phyloP scores from a whole-genome alignment of 1,140 invertebrate genomes.

The Zaprionus ornatus region DNA sequence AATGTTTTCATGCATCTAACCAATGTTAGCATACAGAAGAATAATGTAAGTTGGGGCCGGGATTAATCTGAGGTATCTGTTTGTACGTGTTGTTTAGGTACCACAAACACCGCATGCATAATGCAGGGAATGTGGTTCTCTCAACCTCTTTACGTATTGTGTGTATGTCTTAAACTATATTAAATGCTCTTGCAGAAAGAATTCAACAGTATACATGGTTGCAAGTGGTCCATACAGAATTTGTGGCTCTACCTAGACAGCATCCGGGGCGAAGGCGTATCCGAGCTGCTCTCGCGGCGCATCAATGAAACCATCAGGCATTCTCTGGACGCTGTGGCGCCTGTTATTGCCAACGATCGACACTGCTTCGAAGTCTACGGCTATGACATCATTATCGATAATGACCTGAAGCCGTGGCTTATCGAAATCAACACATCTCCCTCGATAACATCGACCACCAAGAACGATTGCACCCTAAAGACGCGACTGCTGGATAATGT shows the following conservation, averaged over 20 bases:
- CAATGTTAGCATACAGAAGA: conserved; percentile 94
- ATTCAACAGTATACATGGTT: conserved; percentile 97
- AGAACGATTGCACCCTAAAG: conserved; percentile 97
- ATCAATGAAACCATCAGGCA: conserved; percentile 95
- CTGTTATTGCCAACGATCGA: conserved; percentile 90
- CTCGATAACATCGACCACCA: conserved; percentile 96
- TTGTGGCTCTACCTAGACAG: conserved; percentile 95
- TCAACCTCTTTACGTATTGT: not conserved
- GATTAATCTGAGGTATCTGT: too few species aligned
- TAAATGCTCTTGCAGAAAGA: conserved; percentile 88
- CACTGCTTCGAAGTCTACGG: conserved; percentile 96
- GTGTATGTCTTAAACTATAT: not conserved
- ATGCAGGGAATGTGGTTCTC: too few species aligned
- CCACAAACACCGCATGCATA: too few species aligned
- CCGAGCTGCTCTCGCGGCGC: conserved; percentile 91
- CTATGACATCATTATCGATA: conserved; percentile 95
- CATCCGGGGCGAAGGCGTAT: conserved; percentile 93
- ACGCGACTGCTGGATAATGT: conserved; percentile 98
- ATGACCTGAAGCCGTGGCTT: conserved; percentile 93
- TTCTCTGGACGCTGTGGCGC: conserved; percentile 92
- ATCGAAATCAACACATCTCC: conserved; percentile 97
- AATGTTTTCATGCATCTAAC: conserved; percentile 95
- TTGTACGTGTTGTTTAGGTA: too few species aligned
- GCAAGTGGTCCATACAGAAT: conserved; percentile 97
- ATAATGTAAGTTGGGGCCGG: conserved; percentile 86